Percentiles rank a stretch among this genome's conserved stretches.
Conservation (phyloP, 2,113 vertebrate genomes). For the Rhadina sibilatrix region DNA sequence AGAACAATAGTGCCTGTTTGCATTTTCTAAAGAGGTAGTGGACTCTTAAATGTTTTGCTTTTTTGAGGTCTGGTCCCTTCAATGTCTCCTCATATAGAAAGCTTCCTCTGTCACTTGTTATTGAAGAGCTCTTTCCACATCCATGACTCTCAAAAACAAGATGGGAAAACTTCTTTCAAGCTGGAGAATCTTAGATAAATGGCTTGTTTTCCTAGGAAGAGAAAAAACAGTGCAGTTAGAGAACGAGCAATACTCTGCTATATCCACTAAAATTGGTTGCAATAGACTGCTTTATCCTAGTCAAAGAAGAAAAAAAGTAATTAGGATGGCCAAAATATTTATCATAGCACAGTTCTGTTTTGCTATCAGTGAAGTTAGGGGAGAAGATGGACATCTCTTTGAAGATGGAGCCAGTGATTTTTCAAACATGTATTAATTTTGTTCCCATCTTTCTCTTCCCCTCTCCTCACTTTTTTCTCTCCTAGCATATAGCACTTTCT, state of each 20-base stretch:
- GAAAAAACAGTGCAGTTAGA: neutral
- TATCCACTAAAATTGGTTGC: neutral
- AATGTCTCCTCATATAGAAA: neutral
- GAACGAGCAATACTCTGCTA: neutral
- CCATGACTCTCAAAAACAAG: neutral
- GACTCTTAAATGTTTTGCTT: neutral
- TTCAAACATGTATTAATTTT: neutral
- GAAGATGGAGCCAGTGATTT: neutral
- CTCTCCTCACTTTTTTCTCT: neutral
- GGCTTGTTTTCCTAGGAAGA: neutral
- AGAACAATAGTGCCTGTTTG: neutral
- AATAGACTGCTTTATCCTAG: neutral
- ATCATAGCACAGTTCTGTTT: neutral
- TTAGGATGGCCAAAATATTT: neutral
- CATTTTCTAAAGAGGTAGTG: neutral
- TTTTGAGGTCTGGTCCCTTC: neutral
- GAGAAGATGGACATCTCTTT: neutral
- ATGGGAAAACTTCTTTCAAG: neutral
- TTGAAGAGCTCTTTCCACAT: neutral
- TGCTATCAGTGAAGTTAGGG: neutral
- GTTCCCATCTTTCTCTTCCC: neutral
- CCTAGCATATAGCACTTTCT: constrained; percentile 97
- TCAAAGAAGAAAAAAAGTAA: neutral
- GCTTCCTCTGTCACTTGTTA: neutral
- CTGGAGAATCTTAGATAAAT: neutral